A percentile compares a stretch with the other conserved stretches of the same genome.
Conservation (phyloP, 2,113 vertebrate species). For the Nycticorax nycticorax region DNA sequence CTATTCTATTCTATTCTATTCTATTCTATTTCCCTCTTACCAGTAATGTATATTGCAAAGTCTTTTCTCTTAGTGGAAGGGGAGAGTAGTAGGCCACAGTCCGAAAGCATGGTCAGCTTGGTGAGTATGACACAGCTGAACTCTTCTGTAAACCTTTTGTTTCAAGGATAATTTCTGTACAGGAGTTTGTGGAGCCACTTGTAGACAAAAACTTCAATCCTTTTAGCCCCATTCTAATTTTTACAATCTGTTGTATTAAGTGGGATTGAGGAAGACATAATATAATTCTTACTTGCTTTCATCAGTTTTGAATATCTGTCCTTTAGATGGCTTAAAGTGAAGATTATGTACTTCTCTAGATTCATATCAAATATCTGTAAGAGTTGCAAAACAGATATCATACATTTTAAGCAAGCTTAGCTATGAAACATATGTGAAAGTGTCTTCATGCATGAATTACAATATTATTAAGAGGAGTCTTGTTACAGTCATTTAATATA, state of each 20-base stretch:
- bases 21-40: neutral
- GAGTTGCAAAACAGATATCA: neutral
- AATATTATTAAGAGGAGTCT: slow-evolving; percentile 10
- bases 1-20: neutral
- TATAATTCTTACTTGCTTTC: neutral
- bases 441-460: slow-evolving; percentile 31
- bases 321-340: neutral
- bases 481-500: slow-evolving; percentile 3
- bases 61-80: neutral
- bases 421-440: neutral
- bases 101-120: neutral
- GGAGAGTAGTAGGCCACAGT: neutral
- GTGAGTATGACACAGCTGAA: neutral
- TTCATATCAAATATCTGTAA: neutral
- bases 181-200: neutral
- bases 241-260: neutral
- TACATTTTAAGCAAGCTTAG: neutral
- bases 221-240: neutral
- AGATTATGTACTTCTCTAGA: neutral
- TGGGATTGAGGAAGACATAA: neutral
- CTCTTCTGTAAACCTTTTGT: neutral
- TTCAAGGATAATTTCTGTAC: neutral
- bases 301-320: neutral
- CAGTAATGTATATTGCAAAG: neutral
- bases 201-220: neutral